phyloP scores from a whole-genome alignment of 2,797 vertebrate species.

The Emys orbicularis region DNA sequence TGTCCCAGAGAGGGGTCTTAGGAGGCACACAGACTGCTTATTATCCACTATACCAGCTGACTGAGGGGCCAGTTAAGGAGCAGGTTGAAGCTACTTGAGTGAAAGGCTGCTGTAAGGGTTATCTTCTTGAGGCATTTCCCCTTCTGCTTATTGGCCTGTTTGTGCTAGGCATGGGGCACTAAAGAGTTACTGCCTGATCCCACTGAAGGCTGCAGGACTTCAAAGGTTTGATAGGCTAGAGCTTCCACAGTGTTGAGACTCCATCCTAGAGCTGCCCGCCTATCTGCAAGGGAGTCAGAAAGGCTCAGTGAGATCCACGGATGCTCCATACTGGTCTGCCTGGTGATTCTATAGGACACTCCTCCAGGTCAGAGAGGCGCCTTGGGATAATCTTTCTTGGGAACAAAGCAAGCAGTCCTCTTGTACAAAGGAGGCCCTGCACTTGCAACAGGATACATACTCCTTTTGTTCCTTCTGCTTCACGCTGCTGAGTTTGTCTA shows the following conservation, averaged over 20 bases:
- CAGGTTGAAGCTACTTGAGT: neutral
- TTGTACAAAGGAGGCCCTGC: neutral
- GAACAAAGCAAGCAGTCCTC: neutral
- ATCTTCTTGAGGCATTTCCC: neutral
- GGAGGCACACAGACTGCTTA: accelerated
- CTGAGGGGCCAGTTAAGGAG: neutral
- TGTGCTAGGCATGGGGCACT: neutral
- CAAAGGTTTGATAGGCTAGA: neutral
- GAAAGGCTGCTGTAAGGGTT: neutral
- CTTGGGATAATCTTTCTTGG: neutral
- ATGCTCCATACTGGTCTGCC: neutral
- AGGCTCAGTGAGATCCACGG: neutral
- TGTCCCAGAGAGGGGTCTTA: neutral
- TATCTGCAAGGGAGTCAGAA: neutral
- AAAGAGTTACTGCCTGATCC: neutral
- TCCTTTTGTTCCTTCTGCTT: too few relatives aligned
- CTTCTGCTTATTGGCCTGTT: neutral
- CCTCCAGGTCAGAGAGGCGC: neutral
- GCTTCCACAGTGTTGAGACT: neutral
- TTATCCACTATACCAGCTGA: neutral
- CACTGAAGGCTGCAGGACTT: neutral
- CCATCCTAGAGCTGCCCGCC: neutral
- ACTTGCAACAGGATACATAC: too few relatives aligned
- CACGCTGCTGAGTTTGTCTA: neutral
- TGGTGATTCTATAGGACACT: neutral